Base-by-base conservation (phyloP, 2,113 vertebrate species). In the Anser cygnoides region DNA sequence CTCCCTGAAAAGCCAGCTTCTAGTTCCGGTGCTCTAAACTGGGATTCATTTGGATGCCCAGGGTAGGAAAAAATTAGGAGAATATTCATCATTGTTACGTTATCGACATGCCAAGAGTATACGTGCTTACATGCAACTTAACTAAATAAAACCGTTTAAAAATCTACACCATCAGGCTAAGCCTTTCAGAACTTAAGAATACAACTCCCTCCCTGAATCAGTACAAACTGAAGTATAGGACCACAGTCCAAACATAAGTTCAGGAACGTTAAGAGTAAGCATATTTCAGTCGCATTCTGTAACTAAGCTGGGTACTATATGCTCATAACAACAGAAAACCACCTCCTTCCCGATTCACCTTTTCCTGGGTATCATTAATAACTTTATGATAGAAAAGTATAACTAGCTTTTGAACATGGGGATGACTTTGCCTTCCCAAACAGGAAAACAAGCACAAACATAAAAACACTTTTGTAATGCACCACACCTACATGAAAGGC, bases 151-250 rank as follows among this genome's bases (percentile, higher is more conserved):
- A 73, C 22, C 5, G 61, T 12, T 65, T 18, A 1, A 87, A 68
- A 67, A 87, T 33, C 21, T 33, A n/a, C 31, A 55, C n/a, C 14
- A 41, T 14, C 1, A 22, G 61, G 23, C 22, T 31, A 72, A 63
- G 11, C 28, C 11, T 75, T 65, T 57, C 39, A 62, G 9, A 50
- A 39, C 3, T 59, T 52, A 41, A 57, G 31, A 80, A 77, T 8
- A 46, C 4, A 65, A 12, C 33, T 68, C 18, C 1, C 2, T 2
- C 4, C 18, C 9, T 1, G 3, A 6, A 35, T 3, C 20, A 25
- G 50, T n/a, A 44, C 16, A 22, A 92, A 63, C 13, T 37, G n/a
- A 92, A 84, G 20, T 12, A 15, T 23, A 50, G 14, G 1, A 61
- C 17, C 39, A 15, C 21, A 65, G 10, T 59, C 21, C 63, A 81